Percentiles rank a stretch among this genome's conserved stretches.
Conservation (phyloP, 2,888 invertebrate species). For the Gibbula magus region DNA sequence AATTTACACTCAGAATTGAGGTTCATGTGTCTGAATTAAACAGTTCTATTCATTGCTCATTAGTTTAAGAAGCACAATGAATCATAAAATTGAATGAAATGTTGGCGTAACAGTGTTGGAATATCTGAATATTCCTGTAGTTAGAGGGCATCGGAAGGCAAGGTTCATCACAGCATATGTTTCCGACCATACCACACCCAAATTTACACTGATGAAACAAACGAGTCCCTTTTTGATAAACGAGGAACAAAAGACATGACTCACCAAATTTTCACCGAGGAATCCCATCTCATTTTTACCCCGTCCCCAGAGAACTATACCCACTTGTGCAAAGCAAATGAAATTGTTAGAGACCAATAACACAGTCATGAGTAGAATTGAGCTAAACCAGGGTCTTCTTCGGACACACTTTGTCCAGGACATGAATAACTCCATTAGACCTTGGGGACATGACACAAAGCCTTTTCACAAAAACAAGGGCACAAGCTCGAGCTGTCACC, state of each 20-base stretch:
- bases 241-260: constrained; percentile 17
- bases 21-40: not conserved
- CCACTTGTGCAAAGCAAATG: constrained; percentile 24
- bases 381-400: not conserved
- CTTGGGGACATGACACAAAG: constrained; percentile 5
- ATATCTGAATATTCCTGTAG: not conserved
- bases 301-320: constrained; percentile 17
- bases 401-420: not conserved
- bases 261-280: constrained; percentile 1
- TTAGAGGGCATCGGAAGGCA: not conserved
- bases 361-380: constrained; percentile 17
- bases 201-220: not conserved
- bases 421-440: constrained; percentile 12
- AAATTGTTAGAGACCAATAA: constrained; percentile 2
- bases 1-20: not conserved
- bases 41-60: not conserved
- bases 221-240: constrained; percentile 14
- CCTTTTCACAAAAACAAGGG: not conserved
- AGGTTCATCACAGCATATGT: constrained; percentile 3
- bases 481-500: no score
- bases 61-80: no score
- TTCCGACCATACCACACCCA: not conserved
- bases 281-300: constrained; percentile 20
- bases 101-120: no score
- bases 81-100: no score